A percentile compares a stretch with the other conserved stretches of the same genome.
These are phyloP conservation scores for Prorops nasuta DNA, from an alignment of 1,140 invertebrate species.

Conservation along the genomic window DNA sequence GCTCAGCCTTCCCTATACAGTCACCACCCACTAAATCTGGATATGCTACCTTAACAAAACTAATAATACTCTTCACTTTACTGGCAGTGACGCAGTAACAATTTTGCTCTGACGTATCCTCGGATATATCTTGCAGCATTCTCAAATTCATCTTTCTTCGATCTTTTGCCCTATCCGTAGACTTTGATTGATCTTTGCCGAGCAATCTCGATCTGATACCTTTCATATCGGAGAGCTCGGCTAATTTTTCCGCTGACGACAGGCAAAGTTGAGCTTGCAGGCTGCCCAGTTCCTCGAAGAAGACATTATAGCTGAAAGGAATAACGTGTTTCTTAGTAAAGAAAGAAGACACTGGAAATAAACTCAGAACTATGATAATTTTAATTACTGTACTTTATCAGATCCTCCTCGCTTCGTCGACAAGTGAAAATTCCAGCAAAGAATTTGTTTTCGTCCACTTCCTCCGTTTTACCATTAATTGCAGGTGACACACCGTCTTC, in stretches of 20 bases:
- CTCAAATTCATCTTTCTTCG: slow-evolving; percentile 23
- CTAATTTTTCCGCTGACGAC: slow-evolving; percentile 2
- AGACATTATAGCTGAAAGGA: slow-evolving; percentile 57
- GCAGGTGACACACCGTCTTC: slow-evolving; percentile 28
- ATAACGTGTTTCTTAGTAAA: not conserved
- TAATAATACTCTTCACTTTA: slow-evolving; percentile 63
- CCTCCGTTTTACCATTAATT: slow-evolving; percentile 27
- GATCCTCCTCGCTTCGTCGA: slow-evolving; percentile 42
- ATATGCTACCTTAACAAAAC: slow-evolving; percentile 75
- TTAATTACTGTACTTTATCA: slow-evolving; percentile 27
- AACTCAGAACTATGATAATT: not conserved
- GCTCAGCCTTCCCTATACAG: slow-evolving; percentile 58
- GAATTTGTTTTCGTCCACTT: slow-evolving; percentile 45
- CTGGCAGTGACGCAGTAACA: slow-evolving; percentile 53
- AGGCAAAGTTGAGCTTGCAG: slow-evolving; percentile 49
- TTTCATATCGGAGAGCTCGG: not conserved
- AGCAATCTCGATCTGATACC: slow-evolving; percentile 2
- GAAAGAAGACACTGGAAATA: not conserved
- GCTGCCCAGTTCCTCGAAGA: slow-evolving; percentile 59
- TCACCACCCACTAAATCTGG: slow-evolving; percentile 68
- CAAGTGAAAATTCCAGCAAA: slow-evolving; percentile 45
- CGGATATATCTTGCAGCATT: slow-evolving; percentile 25
- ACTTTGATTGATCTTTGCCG: slow-evolving; percentile 4
- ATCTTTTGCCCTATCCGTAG: slow-evolving; percentile 7
- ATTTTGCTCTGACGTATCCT: slow-evolving; percentile 29